A percentile compares a stretch with the other conserved stretches of the same genome.
These are phyloP conservation scores for Dermochelys coriacea DNA, from an alignment of 2,797 vertebrate species.

Conservation along the genomic window DNA sequence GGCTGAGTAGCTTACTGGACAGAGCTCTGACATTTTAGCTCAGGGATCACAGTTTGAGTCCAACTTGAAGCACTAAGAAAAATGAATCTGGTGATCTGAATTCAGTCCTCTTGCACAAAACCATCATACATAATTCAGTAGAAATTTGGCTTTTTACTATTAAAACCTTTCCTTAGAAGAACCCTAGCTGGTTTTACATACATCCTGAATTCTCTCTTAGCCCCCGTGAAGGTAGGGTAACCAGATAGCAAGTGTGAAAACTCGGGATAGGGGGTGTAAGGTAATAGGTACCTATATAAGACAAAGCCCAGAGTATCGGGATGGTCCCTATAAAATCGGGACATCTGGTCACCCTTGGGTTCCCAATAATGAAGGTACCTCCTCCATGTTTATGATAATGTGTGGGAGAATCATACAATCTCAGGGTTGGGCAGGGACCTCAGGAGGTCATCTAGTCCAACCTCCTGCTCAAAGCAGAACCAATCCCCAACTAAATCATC, in stretches of 20 bases:
- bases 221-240: too few species aligned
- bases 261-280: too few species aligned
- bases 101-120: constrained; percentile 38
- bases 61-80: background rate
- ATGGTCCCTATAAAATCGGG: too few species aligned
- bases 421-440: too few species aligned
- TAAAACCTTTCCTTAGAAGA: background rate
- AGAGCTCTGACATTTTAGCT: background rate
- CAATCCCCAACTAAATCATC: too few species aligned
- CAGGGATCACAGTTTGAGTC: background rate
- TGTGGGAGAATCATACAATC: too few species aligned
- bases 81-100: background rate
- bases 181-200: background rate
- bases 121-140: background rate
- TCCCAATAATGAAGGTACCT: background rate
- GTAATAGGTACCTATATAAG: too few species aligned
- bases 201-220: constrained; percentile 8
- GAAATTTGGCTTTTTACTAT: constrained; percentile 21
- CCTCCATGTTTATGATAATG: background rate
- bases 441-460: too few species aligned
- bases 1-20: background rate
- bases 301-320: too few species aligned
- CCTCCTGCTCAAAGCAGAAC: too few species aligned
- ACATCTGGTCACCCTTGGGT: too few species aligned
- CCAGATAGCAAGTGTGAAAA: too few species aligned